Evolutionary conservation across 2,888 invertebrate species (phyloP), one percentile per base, ranked within the genome.

Genomic region (Drosophila phalerata): DNA sequence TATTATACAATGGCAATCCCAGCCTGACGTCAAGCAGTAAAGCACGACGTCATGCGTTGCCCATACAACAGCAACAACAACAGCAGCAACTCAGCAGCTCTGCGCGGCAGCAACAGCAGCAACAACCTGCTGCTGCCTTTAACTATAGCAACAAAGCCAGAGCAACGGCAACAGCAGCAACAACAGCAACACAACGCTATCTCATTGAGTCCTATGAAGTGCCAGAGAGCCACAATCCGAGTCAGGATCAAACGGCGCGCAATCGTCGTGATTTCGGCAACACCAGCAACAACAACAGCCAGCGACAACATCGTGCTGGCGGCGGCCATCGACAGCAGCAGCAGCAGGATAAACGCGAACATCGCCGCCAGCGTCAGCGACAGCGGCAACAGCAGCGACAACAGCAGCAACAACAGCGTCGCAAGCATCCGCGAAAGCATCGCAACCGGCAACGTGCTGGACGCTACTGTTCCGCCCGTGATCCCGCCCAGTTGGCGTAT

Each of bases 401-500:
- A 11, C 72, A 58, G 1, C 62, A 56, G 1, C 76, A 55, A 3
- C 77, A 79, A 30, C 72, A 69, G 40, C 74, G 63, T 45, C 70
- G 82, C 28, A 81, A 81, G 25, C 77, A 84, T 57, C 79, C 76
- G 3, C 79, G 78, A 17, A 81, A 86, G 47, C 84, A 85, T 53
- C 75, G 76, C 19, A 86, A 87, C 32, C 76, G 79, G 52, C 70
- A 55, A 25, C 66, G 77, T 10, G 81, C 88, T 13, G 83, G 82
- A 19, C 92, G 92, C 78, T 94, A 94, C 92, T 95, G 95, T 89
- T 94, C 94, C 45, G 94, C 94, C 73, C 93, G 94, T 79, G 95
- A 95, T 93, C 94, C 95, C 64, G 94, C 94, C 52, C 94, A 95
- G 86, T 93, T 95, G 82, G 95, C 95, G 22, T 95, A 93, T 91